Evolutionary conservation across 2,888 invertebrate species (phyloP), one percentile per base, ranked within the genome.

Genomic region (Archips xylosteana): DNA sequence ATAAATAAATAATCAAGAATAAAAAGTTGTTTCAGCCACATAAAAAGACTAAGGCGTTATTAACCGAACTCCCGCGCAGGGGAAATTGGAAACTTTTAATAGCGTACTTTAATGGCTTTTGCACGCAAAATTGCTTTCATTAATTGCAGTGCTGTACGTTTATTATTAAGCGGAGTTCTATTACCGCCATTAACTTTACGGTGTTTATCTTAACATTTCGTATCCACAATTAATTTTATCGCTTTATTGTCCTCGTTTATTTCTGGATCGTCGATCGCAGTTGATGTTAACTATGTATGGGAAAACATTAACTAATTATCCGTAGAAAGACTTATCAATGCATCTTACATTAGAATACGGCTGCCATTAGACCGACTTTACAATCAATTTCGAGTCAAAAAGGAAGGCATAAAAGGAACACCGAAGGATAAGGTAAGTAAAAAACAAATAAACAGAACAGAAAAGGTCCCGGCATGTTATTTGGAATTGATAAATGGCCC

Each of bases 401-500:
- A 88, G 80, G 85, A 87, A 86, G 82, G 83, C 84, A 87, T 85
- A 88, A 88, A 90, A 87, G 87, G 85, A 87, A 87, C 88, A 89
- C 83, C 87, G 87, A 90, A 89, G 89, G 89, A 91, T 91, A 92
- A 92, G 84, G 89, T 91, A 91, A 93, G 92, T 90, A 94, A 92
- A 94, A 92, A 92, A 92, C 84, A 92, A 93, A 93, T 85, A 93
- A 91, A 92, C 89, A 89, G 81, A 89, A 85, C 86, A 89, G 89
- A 91, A 92, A 93, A 90, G 89, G 88, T 85, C 91, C 91, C 90
- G 91, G 90, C 89, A 93, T 92, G 94, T 93, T 94, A 94, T 94
- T 94, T 93, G 91, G 94, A 91, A 92, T 94, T 94, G 94, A 94
- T 94, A 94, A 94, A 94, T 94, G 90, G 91, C 88, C 90, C 89